A percentile compares a stretch with the other conserved stretches of the same genome.
phyloP scores from a whole-genome alignment of 2,888 invertebrate species.

The Caenorhabditis uteleia region DNA sequence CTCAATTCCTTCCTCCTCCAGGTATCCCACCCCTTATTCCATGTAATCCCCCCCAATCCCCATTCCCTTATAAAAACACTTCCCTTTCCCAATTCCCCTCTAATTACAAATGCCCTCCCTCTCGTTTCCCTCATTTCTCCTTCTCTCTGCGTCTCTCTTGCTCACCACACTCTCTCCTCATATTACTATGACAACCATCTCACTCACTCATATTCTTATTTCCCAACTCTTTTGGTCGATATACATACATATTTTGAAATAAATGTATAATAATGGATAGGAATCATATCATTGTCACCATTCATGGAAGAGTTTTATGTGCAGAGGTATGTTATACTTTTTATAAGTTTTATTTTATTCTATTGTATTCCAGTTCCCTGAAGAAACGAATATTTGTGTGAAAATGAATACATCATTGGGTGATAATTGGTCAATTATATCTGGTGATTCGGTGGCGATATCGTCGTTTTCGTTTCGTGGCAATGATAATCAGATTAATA shows the following conservation, averaged over 20 bases:
- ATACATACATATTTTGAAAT: too few relatives aligned
- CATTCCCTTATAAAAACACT: too few relatives aligned
- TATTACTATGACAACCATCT: too few relatives aligned
- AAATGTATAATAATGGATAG: slow-evolving; percentile 12
- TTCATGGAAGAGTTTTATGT: slow-evolving; percentile 1
- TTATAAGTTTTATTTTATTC: not conserved
- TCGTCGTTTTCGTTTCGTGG: slow-evolving; percentile 23
- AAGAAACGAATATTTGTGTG: slow-evolving; percentile 19
- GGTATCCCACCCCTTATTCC: too few relatives aligned
- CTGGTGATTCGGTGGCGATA: slow-evolving; percentile 5
- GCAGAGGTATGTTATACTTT: slow-evolving; percentile 2
- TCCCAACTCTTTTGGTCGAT: slow-evolving; percentile 12
- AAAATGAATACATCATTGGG: slow-evolving; percentile 1
- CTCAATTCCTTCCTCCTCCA: too few relatives aligned
- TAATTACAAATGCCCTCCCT: too few relatives aligned
- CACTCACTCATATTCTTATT: too few relatives aligned
- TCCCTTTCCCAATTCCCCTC: too few relatives aligned
- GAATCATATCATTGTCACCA: not conserved
- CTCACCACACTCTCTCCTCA: too few relatives aligned
- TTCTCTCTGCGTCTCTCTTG: too few relatives aligned
- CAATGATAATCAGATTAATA: slow-evolving; percentile 5
- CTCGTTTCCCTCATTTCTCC: too few relatives aligned
- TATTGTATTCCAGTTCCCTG: slow-evolving; percentile 18
- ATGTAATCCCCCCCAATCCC: too few relatives aligned
- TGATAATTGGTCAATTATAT: slow-evolving; percentile 18